These are phyloP conservation scores for Tuta absoluta DNA, from an alignment of 2,888 invertebrate species.

Conservation along the genomic window DNA sequence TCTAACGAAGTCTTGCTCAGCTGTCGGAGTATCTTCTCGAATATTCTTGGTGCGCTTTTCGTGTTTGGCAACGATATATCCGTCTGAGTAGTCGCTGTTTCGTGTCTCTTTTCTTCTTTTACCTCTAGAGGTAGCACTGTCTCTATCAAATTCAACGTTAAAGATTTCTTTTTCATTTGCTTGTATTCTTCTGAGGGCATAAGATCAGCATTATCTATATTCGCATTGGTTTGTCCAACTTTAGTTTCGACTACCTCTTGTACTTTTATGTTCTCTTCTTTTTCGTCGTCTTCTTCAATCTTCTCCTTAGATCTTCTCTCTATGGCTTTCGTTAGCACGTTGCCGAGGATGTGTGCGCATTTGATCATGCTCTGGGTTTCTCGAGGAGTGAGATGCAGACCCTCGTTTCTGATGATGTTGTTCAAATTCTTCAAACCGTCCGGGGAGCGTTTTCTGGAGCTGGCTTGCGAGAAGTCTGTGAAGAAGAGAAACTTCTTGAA, in stretches of 20 bases:
- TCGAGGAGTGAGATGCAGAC: slow-evolving; percentile 61
- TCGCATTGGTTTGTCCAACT: slow-evolving; percentile 25
- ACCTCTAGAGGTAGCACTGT: slow-evolving; percentile 55
- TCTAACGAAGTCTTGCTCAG: slow-evolving; percentile 68
- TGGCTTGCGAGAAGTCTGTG: slow-evolving; percentile 58
- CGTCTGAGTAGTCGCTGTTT: slow-evolving; percentile 69
- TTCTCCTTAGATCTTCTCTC: slow-evolving; percentile 57
- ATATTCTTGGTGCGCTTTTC: slow-evolving; percentile 73
- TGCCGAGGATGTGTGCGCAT: slow-evolving; percentile 69
- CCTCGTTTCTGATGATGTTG: slow-evolving; percentile 62
- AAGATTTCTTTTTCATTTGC: slow-evolving; percentile 54
- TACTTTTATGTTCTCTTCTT: slow-evolving; percentile 31
- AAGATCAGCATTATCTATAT: slow-evolving; percentile 31
- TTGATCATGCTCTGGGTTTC: slow-evolving; percentile 72
- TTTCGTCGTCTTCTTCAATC: slow-evolving; percentile 33
- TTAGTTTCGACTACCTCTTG: slow-evolving; percentile 38
- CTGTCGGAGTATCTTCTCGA: slow-evolving; percentile 71
- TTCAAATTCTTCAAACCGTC: slow-evolving; percentile 57
- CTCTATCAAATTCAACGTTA: slow-evolving; percentile 67
- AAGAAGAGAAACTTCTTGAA: slow-evolving; percentile 26
- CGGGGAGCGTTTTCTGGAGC: slow-evolving; percentile 60
- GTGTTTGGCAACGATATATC: slow-evolving; percentile 76
- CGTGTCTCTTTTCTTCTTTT: slow-evolving; percentile 56
- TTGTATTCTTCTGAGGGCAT: slow-evolving; percentile 38
- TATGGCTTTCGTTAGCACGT: slow-evolving; percentile 63